Evolutionary conservation across 2,888 invertebrate genomes (phyloP).

Genomic region (Epinotia ramella): DNA sequence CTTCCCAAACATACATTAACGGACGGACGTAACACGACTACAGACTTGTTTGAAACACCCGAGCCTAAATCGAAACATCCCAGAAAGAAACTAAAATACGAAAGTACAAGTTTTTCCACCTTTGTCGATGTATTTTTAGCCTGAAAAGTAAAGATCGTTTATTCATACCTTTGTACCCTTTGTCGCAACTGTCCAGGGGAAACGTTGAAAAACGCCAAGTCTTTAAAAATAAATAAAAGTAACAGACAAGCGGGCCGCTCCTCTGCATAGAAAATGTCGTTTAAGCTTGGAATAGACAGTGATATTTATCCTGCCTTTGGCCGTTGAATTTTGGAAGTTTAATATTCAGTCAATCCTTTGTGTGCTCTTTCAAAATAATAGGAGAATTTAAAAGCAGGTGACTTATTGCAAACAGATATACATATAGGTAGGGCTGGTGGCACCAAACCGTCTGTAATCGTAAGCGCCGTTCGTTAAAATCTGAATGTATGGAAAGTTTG

Average conservation of each 20-base stretch:
- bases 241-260: conserved; percentile 9
- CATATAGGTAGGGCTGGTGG: too few relatives aligned
- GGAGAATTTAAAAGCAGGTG: too few relatives aligned
- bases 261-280: conserved; percentile 16
- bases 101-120: conserved; percentile 1
- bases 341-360: too few relatives aligned
- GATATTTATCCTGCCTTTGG: neutral
- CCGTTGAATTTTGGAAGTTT: neutral
- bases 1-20: too few relatives aligned
- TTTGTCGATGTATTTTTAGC: conserved; percentile 36
- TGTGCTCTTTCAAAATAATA: too few relatives aligned
- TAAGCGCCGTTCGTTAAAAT: too few relatives aligned
- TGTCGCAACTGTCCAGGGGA: conserved; percentile 23
- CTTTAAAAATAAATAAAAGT: conserved; percentile 22
- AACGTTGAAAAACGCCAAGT: conserved; percentile 21
- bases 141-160: conserved; percentile 30
- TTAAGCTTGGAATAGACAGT: neutral
- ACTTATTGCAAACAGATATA: too few relatives aligned
- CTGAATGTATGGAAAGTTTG: too few relatives aligned
- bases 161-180: conserved; percentile 38
- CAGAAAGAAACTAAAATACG: conserved; percentile 9
- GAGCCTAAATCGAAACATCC: conserved; percentile 1
- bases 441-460: too few relatives aligned
- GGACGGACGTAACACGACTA: too few relatives aligned
- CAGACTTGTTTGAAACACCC: neutral